Base-by-base conservation (phyloP, 2,888 invertebrate genomes). In the Zhengitettix transpicula region DNA sequence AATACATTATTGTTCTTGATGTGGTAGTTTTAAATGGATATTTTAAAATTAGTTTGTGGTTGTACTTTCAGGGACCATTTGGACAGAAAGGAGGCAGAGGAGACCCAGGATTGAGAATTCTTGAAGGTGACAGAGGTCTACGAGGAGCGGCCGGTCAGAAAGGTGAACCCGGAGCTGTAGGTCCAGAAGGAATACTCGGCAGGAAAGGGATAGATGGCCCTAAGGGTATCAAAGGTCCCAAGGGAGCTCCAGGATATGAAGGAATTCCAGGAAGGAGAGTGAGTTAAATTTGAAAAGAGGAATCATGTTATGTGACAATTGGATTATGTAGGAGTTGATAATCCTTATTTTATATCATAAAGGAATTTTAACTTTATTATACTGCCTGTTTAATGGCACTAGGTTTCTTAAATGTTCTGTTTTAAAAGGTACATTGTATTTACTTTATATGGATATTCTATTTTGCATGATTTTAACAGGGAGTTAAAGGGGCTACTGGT, bases 401-500 rank as follows among this genome's bases (percentile, higher is more conserved):
- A 28, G 3, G 7, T 28, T 28, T 28, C 28, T 28, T n/a, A 28
- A 28, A 5, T 28, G 28, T 28, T 28, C 28, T 28, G 28, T 28
- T 28, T 28, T 28, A 5, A 28, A 7, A 28, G 28, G 28, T 28
- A 5, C 28, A 28, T 5, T 28, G 28, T 28, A 28, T 5, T 28
- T 28, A 28, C 28, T 28, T 28, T 5, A 28, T 28, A 28, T 7
- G 7, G 28, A 7, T 28, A 28, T 7, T 28, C 28, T 28, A 28
- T 28, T 28, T 28, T 47, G 47, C 9, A 40, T 12, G 52, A 47
- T 9, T 61, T 47, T 59, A 52, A 44, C 56, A 73, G 69, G 74
- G 74, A 14, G 65, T 72, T 59, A 72, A 77, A 72, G 75, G 74
- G 44, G 68, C 69, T 59, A 67, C 76, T 55, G 76, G 78, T 44